phyloP scores from a whole-genome alignment of 2,113 vertebrate genomes.

The Tetrax tetrax region DNA sequence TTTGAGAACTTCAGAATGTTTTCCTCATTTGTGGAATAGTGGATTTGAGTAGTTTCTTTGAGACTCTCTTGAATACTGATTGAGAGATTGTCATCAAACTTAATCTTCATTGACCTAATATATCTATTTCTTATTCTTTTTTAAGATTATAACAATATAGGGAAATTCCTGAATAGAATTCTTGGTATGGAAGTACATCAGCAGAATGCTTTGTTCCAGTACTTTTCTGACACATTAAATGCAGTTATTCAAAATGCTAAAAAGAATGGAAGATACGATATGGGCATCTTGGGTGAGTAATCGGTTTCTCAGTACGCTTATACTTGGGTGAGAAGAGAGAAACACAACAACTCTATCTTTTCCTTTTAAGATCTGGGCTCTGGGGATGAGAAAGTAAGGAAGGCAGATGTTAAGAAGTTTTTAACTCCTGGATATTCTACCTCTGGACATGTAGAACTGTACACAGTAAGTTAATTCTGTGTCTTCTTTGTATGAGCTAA shows the following conservation, averaged over 20 bases:
- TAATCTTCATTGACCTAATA: not conserved
- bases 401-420: constrained; percentile 92
- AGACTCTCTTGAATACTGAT: not conserved
- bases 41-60: not conserved
- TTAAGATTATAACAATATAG: constrained; percentile 98
- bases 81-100: not conserved
- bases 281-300: constrained; percentile 94
- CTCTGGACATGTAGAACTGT: constrained; percentile 93
- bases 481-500: not conserved
- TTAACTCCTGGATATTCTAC: constrained; percentile 96
- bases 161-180: constrained; percentile 97
- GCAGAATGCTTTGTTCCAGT: constrained; percentile 97
- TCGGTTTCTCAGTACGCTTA: not conserved
- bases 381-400: constrained; percentile 96
- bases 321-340: not conserved
- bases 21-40: not conserved
- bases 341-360: not conserved
- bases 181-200: constrained; percentile 98
- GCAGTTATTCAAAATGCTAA: constrained; percentile 97
- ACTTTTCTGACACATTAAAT: constrained; percentile 93
- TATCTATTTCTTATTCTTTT: not conserved
- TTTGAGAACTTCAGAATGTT: not conserved
- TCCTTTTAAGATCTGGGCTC: constrained; percentile 88
- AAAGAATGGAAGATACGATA: constrained; percentile 95
- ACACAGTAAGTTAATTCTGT: constrained; percentile 82